Evolutionary conservation across 2,888 invertebrate genomes (phyloP), one percentile per base, ranked within the genome.

Genomic region (Ichneumoninae sp.): DNA sequence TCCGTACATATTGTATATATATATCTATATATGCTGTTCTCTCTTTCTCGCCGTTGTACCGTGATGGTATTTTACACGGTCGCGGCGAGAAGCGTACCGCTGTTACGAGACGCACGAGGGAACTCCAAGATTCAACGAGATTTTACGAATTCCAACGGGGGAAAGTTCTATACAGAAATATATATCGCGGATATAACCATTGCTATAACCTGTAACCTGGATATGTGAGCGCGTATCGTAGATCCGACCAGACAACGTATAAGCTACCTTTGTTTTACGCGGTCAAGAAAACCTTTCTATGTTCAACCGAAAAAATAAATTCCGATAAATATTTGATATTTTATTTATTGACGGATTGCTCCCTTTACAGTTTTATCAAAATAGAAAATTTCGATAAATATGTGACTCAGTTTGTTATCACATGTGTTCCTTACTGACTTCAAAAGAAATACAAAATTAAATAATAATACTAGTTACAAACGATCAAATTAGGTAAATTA

Each of bases 121-220:
- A 70, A 79, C 83, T 85, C 85, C 86, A 79, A 88, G 89, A 91
- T 91, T 90, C 88, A 87, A 88, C 88, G 87, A 91, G 89, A 92
- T 91, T 91, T 91, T 90, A 91, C 89, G 83, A 92, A 92, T 92
- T 91, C 91, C 90, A 87, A 82, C 76, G 76, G 89, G 89, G 90
- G 91, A 91, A 92, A 92, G 90, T 92, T 90, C 85, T 70, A 60
- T 65, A 26, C 33, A 19, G 57, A 69, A 30, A 19, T 7, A 66
- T 69, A 75, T 75, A 44, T 44, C 60, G 36, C 73, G 60, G 40
- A 57, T 73, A 33, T 44, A 44, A 44, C 36, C 47, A 60, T 73
- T 57, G 36, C 54, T 26, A 54, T 60, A 54, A 44, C 44, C 44
- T 44, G 44, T 44, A 44, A 44, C 44, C 44, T 44, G 44, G 44